Conservation (phyloP, 2,888 invertebrate species). For the Sepioteuthis lessoniana region DNA sequence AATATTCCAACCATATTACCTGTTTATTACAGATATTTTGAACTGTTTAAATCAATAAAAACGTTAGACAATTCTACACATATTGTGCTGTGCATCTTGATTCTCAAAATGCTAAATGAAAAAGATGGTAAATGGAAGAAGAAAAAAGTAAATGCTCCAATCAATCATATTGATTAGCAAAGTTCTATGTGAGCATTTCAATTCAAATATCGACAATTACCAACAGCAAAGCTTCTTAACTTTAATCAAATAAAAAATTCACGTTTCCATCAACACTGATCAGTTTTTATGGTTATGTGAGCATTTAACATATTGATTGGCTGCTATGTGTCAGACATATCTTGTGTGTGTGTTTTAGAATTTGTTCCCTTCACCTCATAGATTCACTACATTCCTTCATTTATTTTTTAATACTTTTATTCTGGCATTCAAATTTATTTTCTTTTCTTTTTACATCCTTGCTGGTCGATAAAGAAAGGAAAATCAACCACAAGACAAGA, state of each 20-base stretch:
- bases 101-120: not conserved
- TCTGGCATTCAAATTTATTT: not conserved
- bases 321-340: not conserved
- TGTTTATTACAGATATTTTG: not conserved
- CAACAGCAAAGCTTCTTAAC: conserved; percentile 4
- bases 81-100: not conserved
- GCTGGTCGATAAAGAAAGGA: not conserved
- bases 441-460: not conserved
- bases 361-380: not conserved
- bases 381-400: not conserved
- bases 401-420: not conserved
- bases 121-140: not conserved
- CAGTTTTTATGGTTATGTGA: not conserved
- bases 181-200: conserved; percentile 8
- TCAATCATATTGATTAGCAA: conserved; percentile 1
- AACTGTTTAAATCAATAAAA: not conserved
- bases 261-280: not conserved
- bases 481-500: not conserved
- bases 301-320: conserved; percentile 33
- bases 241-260: conserved; percentile 6
- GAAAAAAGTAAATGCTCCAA: not conserved
- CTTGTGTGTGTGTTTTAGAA: not conserved
- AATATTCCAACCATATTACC: not conserved
- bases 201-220: conserved; percentile 33
- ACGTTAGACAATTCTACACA: not conserved